phyloP scores from a whole-genome alignment of 2,888 invertebrate species.

The Horisme vitalbata region DNA sequence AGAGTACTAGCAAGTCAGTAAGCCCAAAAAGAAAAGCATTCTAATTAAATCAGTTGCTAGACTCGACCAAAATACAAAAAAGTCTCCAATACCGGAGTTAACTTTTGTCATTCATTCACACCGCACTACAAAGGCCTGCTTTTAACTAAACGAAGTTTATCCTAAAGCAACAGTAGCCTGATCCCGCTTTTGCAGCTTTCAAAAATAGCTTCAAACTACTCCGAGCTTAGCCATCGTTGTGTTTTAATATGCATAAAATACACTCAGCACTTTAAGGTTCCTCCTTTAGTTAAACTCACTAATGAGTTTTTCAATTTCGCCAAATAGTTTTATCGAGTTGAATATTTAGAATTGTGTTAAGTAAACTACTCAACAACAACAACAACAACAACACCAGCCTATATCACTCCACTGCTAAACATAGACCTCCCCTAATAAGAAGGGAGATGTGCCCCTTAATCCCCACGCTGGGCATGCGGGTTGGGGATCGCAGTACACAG shows the following conservation, averaged over 20 bases:
- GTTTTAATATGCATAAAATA: slow-evolving; percentile 40
- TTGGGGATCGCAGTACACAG: no score
- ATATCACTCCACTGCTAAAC: no score
- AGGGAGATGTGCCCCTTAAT: no score
- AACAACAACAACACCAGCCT: no score
- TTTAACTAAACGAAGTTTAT: slow-evolving; percentile 57
- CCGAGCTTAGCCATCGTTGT: slow-evolving; percentile 31
- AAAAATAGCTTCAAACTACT: slow-evolving; percentile 45
- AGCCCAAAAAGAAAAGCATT: slow-evolving; percentile 19
- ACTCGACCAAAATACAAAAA: slow-evolving; percentile 19
- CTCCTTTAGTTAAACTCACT: slow-evolving; percentile 32
- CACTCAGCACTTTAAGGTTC: slow-evolving; percentile 32
- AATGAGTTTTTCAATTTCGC: slow-evolving; percentile 36
- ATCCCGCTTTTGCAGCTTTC: slow-evolving; percentile 43
- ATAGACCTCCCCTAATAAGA: no score
- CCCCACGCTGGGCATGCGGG: no score
- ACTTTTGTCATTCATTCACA: slow-evolving; percentile 48
- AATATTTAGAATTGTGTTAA: slow-evolving; percentile 14
- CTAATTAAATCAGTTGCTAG: slow-evolving; percentile 28
- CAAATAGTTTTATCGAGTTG: slow-evolving; percentile 16
- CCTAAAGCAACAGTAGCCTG: slow-evolving; percentile 49
- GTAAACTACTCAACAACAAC: slow-evolving; percentile 11
- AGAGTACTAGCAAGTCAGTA: slow-evolving; percentile 1
- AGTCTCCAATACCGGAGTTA: slow-evolving; percentile 39
- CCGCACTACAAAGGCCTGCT: slow-evolving; percentile 49